Percentiles rank a stretch among this genome's conserved stretches.
phyloP scores from a whole-genome alignment of 2,888 invertebrate species.

The Calameuta pallipes region DNA sequence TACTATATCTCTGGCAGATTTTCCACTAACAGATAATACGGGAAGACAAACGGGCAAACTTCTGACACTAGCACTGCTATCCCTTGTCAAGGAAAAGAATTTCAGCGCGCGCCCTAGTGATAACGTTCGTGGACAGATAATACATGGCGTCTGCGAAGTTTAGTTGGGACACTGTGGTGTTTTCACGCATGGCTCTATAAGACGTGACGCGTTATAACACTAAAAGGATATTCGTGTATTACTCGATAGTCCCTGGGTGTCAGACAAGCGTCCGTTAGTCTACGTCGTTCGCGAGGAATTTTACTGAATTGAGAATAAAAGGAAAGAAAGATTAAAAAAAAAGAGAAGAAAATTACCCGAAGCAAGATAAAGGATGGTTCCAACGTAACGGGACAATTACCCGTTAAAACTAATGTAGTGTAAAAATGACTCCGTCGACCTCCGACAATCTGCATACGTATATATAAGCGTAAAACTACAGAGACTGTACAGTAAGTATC shows the following conservation, averaged over 20 bases:
- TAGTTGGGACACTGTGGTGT: neutral
- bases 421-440: conserved; percentile 29
- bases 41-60: neutral
- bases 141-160: neutral
- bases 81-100: neutral
- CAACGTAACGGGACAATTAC: neutral
- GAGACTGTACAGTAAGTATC: neutral
- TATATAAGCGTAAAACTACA: neutral
- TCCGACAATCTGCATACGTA: neutral
- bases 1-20: neutral
- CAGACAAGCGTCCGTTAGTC: conserved; percentile 24
- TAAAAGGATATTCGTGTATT: conserved; percentile 55
- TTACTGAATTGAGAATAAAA: neutral
- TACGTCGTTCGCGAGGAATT: neutral
- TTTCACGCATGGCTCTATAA: neutral
- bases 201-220: conserved; percentile 31
- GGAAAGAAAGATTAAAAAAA: neutral
- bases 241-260: conserved; percentile 35
- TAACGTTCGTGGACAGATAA: neutral
- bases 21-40: neutral
- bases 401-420: conserved; percentile 33
- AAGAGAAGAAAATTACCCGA: neutral
- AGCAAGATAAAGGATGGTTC: neutral
- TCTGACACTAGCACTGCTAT: neutral
- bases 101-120: neutral